Percentiles rank a stretch among this genome's conserved stretches.
Evolutionary conservation across 2,888 invertebrate species (phyloP).

Genomic region (Tetragonula carbonaria): DNA sequence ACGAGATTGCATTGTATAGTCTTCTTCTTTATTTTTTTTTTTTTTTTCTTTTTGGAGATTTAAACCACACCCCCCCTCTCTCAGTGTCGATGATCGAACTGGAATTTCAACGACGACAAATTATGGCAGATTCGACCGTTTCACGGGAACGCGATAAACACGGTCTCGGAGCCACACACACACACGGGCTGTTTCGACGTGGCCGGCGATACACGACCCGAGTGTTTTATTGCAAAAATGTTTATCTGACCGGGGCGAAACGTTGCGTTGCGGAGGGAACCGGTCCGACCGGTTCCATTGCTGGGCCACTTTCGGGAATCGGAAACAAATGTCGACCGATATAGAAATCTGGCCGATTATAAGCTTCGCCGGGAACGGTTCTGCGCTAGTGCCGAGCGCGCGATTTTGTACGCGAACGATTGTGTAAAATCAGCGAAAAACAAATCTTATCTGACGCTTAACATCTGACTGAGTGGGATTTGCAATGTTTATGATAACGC

Average conservation of each 20-base stretch:
- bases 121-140: background rate
- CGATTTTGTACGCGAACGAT: background rate
- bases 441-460: background rate
- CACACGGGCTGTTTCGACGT: background rate
- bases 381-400: background rate
- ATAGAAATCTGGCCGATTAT: slow-evolving; percentile 46
- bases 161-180: background rate
- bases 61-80: background rate
- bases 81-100: background rate
- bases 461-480: background rate
- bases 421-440: background rate
- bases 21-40: too few species aligned
- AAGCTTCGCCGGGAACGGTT: background rate
- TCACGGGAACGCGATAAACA: slow-evolving; percentile 28
- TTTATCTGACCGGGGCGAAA: slow-evolving; percentile 46
- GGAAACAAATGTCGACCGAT: slow-evolving; percentile 50
- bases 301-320: slow-evolving; percentile 51
- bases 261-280: slow-evolving; percentile 13
- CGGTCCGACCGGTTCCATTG: slow-evolving; percentile 51
- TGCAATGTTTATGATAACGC: background rate
- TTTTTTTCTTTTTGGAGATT: background rate
- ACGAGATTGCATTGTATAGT: too few species aligned
- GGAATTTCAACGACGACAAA: background rate
- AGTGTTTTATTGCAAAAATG: slow-evolving; percentile 52
- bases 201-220: slow-evolving; percentile 20